Base-by-base conservation (phyloP, 2,888 invertebrate genomes). In the Pyrochroa serraticornis region DNA sequence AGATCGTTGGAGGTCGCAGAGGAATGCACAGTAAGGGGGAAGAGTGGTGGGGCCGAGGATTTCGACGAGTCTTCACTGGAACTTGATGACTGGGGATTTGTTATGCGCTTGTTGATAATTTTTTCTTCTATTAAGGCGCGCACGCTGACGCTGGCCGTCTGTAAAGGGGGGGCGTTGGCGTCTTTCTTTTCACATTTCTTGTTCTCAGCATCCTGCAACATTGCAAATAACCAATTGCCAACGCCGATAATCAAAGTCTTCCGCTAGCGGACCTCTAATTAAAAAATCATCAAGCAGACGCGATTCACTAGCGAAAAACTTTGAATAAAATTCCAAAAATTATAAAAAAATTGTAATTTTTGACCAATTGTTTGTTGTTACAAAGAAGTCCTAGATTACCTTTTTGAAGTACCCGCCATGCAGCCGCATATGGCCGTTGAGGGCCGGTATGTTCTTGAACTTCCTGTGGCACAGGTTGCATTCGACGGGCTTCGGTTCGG, bases 371-470 rank as follows among this genome's bases (percentile, higher is more conserved):
- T 12, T 10, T 3, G 34, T 13, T n/a, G 9, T 10, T 39, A 48
- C n/a, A 7, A 48, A 38, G 10, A 39, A n/a, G 22, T 31, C 10
- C 14, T n/a, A 30, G 14, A 35, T 31, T 79, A 91, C 91, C 87
- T 94, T 95, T 80, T 97, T 97, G 76, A 95, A 93, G 80, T 96
- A 97, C 53, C 97, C 97, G 39, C 97, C 97, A 79, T 98, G 97
- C 63, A 97, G 84, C 72, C 97, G 85, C 97, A 97, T 97, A 77
- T 97, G 97, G 6, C 97, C 97, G 80, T 98, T 98, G 53, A 98
- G 87, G 30, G 97, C 97, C 13, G 97, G 96, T 79, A 96, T 92
- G 80, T 97, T 97, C 82, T 97, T 97, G 82, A 97, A 98, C 78
- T 93, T 92, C 70, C 96, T 87, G 80, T 95, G 93, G 78, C 97